Percentiles rank a stretch among this genome's conserved stretches.
These are phyloP conservation scores for Paraescarpia echinospica DNA, from an alignment of 1,140 invertebrate species.

Conservation along the genomic window DNA sequence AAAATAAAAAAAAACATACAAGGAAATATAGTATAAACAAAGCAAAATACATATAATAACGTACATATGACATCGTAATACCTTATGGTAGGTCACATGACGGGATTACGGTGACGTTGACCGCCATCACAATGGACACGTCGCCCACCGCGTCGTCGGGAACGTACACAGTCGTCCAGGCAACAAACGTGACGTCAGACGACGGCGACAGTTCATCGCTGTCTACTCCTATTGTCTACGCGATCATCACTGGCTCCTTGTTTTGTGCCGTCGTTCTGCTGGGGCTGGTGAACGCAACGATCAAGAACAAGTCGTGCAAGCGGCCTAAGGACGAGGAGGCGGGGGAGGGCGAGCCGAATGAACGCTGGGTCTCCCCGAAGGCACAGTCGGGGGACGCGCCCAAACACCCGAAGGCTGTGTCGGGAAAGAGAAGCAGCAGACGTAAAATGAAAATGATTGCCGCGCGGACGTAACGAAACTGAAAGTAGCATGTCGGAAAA, in stretches of 20 bases:
- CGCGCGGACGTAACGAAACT: not conserved
- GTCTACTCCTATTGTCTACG: not conserved
- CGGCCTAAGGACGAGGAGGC: not conserved
- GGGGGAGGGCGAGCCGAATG: not conserved
- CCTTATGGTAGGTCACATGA: not conserved
- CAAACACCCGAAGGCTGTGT: not conserved
- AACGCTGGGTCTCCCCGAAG: not conserved
- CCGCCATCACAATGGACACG: not conserved
- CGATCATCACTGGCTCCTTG: not conserved
- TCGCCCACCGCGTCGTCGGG: not conserved
- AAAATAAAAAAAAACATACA: not conserved
- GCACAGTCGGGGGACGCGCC: not conserved
- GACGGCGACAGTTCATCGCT: not conserved
- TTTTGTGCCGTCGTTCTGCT: not conserved
- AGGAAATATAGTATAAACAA: not conserved
- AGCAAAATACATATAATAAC: not conserved
- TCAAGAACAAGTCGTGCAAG: not conserved
- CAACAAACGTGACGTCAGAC: not conserved
- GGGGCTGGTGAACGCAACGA: not conserved
- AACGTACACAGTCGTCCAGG: not conserved
- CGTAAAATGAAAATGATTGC: not conserved
- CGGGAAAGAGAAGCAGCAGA: not conserved
- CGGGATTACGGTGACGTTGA: not conserved
- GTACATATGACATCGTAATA: too few relatives aligned
- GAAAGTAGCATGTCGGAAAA: not conserved